Base-by-base conservation (phyloP, 2,888 invertebrate genomes). In the Mythimna impura region DNA sequence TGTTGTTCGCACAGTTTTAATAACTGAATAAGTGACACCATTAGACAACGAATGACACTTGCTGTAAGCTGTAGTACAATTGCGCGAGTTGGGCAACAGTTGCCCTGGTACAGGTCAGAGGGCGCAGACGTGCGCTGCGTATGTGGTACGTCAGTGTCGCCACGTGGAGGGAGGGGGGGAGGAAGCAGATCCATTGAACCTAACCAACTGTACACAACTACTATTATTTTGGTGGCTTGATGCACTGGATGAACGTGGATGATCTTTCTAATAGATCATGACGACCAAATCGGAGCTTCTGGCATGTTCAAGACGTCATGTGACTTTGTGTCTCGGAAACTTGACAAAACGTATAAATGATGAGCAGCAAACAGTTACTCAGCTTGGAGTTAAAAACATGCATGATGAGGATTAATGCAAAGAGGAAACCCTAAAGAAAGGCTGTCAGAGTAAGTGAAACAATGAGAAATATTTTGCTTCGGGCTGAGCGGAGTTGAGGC, bases 71-170 rank as follows among this genome's bases (percentile, higher is more conserved):
- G 47, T 9, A 12, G 14, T 25, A 36, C 40, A 12, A 34, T 34
- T 12, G 58, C 30, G 47, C 25, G 9, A 22, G 36, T 47, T 47
- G 9, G n/a, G 43, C 54, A 67, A 76, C n/a, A 14, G 14, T 12
- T 54, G 25, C 5, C 12, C 22, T 6, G 50, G n/a, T 6, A 17
- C 58, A 47, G 74, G 36, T 54, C 77, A 74, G 22, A 30, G 76
- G 60, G 77, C 60, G 34, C 9, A 8, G 20, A 14, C 68, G 69
- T 76, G 74, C 52, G 34, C 9, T 17, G 52, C 66, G 17, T 40
- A 57, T 10, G 52, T 34, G 17, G 25, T 17, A 25, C 20, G 10
- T 25, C 2, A 9, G 65, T 22, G n/a, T 50, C 3, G 50, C 20
- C 50, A 50, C 20, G 50, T 50, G 47, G 5, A 4, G 17, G 43